phyloP scores from a whole-genome alignment of 2,888 invertebrate species.

The Apeira syringaria region DNA sequence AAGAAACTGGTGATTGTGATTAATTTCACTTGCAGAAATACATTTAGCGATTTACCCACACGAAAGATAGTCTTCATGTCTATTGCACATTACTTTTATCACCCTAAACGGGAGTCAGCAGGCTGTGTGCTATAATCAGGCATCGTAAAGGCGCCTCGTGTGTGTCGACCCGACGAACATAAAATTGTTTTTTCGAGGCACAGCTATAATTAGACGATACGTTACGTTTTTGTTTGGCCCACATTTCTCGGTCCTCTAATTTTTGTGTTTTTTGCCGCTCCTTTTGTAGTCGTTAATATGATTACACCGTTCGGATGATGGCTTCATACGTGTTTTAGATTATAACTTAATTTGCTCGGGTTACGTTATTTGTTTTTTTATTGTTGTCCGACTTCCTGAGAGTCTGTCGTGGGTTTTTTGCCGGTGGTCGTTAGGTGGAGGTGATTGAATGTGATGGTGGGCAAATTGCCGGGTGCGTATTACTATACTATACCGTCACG shows the following conservation, averaged over 20 bases:
- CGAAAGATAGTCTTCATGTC: constrained; percentile 33
- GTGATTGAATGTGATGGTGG: constrained; percentile 80
- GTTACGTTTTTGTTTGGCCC: constrained; percentile 84
- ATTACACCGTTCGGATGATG: constrained; percentile 83
- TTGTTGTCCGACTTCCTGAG: constrained; percentile 80
- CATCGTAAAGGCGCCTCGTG: constrained; percentile 57
- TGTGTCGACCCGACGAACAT: constrained; percentile 62
- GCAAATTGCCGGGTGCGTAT: constrained; percentile 59
- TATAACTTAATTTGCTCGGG: constrained; percentile 82
- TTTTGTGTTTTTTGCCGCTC: constrained; percentile 80
- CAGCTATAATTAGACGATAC: constrained; percentile 82
- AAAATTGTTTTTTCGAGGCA: constrained; percentile 82
- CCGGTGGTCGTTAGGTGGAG: constrained; percentile 72
- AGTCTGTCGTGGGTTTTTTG: constrained; percentile 76
- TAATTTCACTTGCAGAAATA: constrained; percentile 22
- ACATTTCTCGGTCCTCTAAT: constrained; percentile 83
- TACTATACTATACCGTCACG: constrained; percentile 46
- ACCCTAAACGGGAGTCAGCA: constrained; percentile 35
- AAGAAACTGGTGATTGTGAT: neutral
- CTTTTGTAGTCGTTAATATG: constrained; percentile 84
- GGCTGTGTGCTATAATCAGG: constrained; percentile 46
- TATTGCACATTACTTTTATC: constrained; percentile 37
- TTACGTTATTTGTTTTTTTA: constrained; percentile 80
- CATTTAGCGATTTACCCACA: constrained; percentile 28
- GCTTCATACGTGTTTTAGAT: constrained; percentile 84